phyloP scores from a whole-genome alignment of 2,888 invertebrate genomes.

The Habrosyne pyritoides region DNA sequence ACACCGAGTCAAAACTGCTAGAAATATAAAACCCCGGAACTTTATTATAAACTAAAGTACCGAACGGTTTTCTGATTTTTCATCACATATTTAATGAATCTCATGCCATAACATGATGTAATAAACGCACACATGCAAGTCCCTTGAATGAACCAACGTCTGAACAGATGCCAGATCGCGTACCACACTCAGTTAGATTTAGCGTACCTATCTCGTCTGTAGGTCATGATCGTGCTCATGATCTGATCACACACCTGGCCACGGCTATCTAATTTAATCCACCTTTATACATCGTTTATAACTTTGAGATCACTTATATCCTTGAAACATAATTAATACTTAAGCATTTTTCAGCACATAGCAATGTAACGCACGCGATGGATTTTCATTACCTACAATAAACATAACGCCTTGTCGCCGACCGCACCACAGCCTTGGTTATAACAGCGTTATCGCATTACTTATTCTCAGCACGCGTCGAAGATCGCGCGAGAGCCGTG shows the following conservation, averaged over 20 bases:
- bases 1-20: background rate
- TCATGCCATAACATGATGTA: conserved; percentile 24
- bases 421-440: conserved; percentile 45
- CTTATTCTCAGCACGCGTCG: conserved; percentile 56
- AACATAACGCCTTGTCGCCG: conserved; percentile 34
- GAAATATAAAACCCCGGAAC: background rate
- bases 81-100: background rate
- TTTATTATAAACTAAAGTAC: background rate
- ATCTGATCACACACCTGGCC: conserved; percentile 46
- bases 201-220: conserved; percentile 54
- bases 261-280: conserved; percentile 26
- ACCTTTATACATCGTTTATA: conserved; percentile 14
- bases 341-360: conserved; percentile 20
- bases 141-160: conserved; percentile 70
- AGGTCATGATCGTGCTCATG: conserved; percentile 69
- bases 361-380: conserved; percentile 23
- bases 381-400: conserved; percentile 34
- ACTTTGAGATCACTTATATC: conserved; percentile 14
- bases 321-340: conserved; percentile 21
- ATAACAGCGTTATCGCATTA: conserved; percentile 61
- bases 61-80: background rate
- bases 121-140: conserved; percentile 42
- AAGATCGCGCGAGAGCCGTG: conserved; percentile 60
- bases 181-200: conserved; percentile 59
- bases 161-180: conserved; percentile 66